Conservation (phyloP, 2,113 vertebrate species). For the Pimephales promelas region DNA sequence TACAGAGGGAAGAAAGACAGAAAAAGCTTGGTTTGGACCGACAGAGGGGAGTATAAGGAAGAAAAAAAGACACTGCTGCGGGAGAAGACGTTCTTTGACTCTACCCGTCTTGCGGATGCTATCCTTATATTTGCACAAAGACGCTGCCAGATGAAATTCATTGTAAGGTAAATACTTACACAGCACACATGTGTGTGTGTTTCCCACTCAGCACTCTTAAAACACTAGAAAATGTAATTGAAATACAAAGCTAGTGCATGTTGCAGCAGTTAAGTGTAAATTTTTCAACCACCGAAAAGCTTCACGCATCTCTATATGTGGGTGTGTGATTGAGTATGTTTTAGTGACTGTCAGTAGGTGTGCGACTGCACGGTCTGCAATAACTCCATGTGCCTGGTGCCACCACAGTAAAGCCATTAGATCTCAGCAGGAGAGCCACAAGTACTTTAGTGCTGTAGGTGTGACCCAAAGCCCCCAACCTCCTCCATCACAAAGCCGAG, state of each 20-base stretch:
- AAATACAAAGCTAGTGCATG: background rate
- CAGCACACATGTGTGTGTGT: background rate
- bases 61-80: background rate
- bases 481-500: slow-evolving; percentile 68
- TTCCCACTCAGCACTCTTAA: slow-evolving; percentile 4
- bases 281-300: background rate
- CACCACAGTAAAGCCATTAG: slow-evolving; percentile 66
- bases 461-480: slow-evolving; percentile 64
- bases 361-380: background rate
- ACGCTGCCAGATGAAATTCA: slow-evolving; percentile 5
- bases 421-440: slow-evolving; percentile 59
- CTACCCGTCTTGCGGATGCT: background rate
- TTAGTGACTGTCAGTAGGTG: slow-evolving; percentile 16
- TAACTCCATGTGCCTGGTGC: slow-evolving; percentile 47
- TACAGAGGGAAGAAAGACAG: slow-evolving; percentile 17
- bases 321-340: slow-evolving; percentile 27
- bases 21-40: slow-evolving; percentile 2
- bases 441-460: slow-evolving; percentile 66
- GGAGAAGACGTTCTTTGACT: slow-evolving; percentile 24
- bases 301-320: background rate
- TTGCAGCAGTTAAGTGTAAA: background rate
- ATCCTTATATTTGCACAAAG: slow-evolving; percentile 22
- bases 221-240: slow-evolving; percentile 19
- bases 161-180: slow-evolving; percentile 22
- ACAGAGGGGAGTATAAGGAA: background rate